Evolutionary conservation across 2,797 vertebrate genomes (phyloP).

Genomic region (Esox masquinongy): DNA sequence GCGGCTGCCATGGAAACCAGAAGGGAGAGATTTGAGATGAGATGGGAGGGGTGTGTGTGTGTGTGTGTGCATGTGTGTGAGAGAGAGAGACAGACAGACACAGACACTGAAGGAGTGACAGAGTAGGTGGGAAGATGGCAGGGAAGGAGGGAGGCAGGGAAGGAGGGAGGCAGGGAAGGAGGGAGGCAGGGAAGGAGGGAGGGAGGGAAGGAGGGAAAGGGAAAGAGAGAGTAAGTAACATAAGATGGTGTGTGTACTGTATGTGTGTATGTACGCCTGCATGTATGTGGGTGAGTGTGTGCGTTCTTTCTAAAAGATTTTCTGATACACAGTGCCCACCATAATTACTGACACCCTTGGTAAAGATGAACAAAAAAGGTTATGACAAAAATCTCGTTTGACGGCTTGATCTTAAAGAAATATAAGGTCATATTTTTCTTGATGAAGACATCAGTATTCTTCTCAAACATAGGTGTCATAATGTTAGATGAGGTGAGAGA

Average conservation of each 20-base stretch:
- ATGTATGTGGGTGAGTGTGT: not conserved
- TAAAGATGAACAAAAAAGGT: no score
- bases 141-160: no score
- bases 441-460: no score
- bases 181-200: not conserved
- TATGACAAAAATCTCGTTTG: no score
- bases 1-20: slow-evolving; percentile 46
- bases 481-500: no score
- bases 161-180: slow-evolving; percentile 19
- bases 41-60: slow-evolving; percentile 22
- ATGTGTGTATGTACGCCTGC: not conserved
- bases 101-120: slow-evolving; percentile 23
- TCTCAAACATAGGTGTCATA: no score
- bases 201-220: not conserved
- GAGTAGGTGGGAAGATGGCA: no score
- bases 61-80: slow-evolving; percentile 19
- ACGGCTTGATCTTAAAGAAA: no score
- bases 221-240: slow-evolving; percentile 29
- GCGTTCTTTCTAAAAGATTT: no score
- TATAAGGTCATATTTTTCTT: no score
- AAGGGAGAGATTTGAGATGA: slow-evolving; percentile 27
- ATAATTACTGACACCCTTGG: no score
- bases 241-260: not conserved
- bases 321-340: no score
- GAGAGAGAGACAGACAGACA: slow-evolving; percentile 13